Percentiles rank a stretch among this genome's conserved stretches.
Conservation (phyloP, 2,113 vertebrate species). For the Ptychochromis oligacanthus region DNA sequence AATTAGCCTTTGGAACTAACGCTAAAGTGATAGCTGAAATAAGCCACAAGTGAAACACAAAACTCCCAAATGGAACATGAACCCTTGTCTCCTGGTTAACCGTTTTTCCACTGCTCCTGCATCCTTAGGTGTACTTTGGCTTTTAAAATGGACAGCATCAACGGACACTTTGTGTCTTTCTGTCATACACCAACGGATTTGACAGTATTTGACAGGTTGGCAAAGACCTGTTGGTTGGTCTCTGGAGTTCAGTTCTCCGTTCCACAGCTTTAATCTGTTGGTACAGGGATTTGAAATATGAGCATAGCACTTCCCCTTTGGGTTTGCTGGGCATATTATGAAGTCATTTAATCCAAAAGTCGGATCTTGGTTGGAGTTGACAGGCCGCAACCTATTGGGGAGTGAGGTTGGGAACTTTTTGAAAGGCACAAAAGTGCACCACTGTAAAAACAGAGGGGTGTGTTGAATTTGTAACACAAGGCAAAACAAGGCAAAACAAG, state of each 20-base stretch:
- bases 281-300: too few relatives aligned
- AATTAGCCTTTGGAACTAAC: background rate
- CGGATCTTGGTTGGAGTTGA: background rate
- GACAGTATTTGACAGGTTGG: background rate
- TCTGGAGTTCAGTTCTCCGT: background rate
- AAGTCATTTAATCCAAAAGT: background rate
- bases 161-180: background rate
- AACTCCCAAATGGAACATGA: background rate
- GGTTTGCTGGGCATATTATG: too few relatives aligned
- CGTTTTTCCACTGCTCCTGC: background rate
- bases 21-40: background rate
- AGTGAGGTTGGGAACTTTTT: background rate
- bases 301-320: too few relatives aligned
- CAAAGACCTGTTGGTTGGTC: background rate
- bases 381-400: background rate
- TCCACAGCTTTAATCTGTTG: background rate
- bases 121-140: background rate
- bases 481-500: too few relatives aligned
- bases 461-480: fast-evolving
- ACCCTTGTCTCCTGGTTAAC: background rate
- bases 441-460: background rate
- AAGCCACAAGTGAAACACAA: background rate
- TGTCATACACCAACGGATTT: background rate
- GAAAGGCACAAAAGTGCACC: background rate
- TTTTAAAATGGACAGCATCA: background rate